Evolutionary conservation across 2,888 invertebrate genomes (phyloP), one percentile per base, ranked within the genome.

Genomic region (Gnatocerus cornutus): DNA sequence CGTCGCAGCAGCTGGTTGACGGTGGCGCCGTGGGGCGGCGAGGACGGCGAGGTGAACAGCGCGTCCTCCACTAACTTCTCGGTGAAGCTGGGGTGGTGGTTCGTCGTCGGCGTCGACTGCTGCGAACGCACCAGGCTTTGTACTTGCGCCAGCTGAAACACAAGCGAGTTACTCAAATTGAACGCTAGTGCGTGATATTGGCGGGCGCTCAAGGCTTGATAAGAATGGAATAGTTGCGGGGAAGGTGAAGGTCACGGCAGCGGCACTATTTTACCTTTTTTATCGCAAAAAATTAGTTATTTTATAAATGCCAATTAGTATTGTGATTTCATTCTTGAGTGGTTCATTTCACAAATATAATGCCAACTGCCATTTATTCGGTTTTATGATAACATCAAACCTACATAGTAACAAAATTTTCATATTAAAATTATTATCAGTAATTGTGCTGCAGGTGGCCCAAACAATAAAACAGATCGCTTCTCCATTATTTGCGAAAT

Each of bases 1-100:
- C 84, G 79, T 73, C 92, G 89, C 80, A 92, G 89, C 80, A 92
- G 86, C 80, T 92, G 87, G 76, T 90, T 91, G 79, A 90, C 90
- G 62, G 90, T 88, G 79, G 85, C 85, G 83, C 88, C 78, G 62
- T 70, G 70, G 81, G 85, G 87, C 79, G 80, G 89, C 81, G 82
- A 85, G 52, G 85, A 83, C 33, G 86, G 86, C 63, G 90, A 88
- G 80, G 89, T 88, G 76, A 90, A 88, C 68, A 90, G 87, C 3
- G 85, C 81, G 69, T 88, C 88, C 75, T 89, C 88, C 71, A 87
- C 84, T 76, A 86, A 78, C 81, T 85, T 86, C 58, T 86, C 86
- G 58, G 85, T 81, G 77, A 85, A 88, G 85, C 13, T 80, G 73
- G 76, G 79, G 86, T 88, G 50, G 69, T 83, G 82, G 77, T 84